Evolutionary conservation across 2,113 vertebrate species (phyloP).

Genomic region (Australoheros scitulus): DNA sequence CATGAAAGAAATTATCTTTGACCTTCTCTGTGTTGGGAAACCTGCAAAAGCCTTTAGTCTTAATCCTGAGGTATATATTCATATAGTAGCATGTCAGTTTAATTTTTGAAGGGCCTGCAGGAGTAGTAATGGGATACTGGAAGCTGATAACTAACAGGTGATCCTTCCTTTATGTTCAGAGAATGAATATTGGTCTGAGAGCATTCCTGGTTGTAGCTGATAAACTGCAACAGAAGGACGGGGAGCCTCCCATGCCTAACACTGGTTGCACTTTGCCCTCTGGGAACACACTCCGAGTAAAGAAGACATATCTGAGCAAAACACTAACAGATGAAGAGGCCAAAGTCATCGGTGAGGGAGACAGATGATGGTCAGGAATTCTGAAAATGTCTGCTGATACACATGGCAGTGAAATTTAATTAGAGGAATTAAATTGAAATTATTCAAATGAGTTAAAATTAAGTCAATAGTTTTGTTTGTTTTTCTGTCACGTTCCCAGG

Average conservation of each 20-base stretch:
- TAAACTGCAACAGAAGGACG: slow-evolving; percentile 96
- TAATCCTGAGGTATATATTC: slow-evolving; percentile 90
- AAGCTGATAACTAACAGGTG: neutral
- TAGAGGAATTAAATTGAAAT: neutral
- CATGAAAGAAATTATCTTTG: slow-evolving; percentile 99
- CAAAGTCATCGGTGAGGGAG: slow-evolving; percentile 92
- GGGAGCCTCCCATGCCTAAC: slow-evolving; percentile 97
- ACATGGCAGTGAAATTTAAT: neutral
- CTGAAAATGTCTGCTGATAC: neutral
- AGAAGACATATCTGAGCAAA: slow-evolving; percentile 97
- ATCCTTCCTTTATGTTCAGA: slow-evolving; percentile 76
- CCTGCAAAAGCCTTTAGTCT: slow-evolving; percentile 97
- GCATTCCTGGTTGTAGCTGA: slow-evolving; percentile 98
- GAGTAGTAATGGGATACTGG: neutral
- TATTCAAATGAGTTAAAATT: neutral
- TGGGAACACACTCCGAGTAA: slow-evolving; percentile 94
- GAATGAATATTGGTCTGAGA: slow-evolving; percentile 97
- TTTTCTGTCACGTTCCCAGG: slow-evolving; percentile 73
- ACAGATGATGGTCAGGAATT: neutral
- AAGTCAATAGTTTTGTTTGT: neutral
- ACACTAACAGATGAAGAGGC: slow-evolving; percentile 97
- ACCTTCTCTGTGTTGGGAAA: slow-evolving; percentile 96
- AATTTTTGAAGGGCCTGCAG: neutral
- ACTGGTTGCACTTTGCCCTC: slow-evolving; percentile 94
- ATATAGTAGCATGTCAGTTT: neutral